Base-by-base conservation (phyloP, 2,888 invertebrate genomes). In the Toxonevra muliebris region DNA sequence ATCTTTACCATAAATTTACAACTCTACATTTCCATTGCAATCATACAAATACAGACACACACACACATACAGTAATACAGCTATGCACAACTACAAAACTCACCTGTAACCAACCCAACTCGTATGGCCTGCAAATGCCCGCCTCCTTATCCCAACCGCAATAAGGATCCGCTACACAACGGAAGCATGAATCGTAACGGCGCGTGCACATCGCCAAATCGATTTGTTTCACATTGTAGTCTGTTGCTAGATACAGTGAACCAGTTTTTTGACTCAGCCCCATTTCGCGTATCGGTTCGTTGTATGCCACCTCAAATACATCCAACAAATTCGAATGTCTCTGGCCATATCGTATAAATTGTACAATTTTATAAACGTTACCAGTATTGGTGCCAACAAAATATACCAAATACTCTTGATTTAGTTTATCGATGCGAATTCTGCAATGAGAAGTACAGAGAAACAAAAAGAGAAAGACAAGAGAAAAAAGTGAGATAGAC, bases 111-210 rank as follows among this genome's bases (percentile, higher is more conserved):
- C 87, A 92, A 90, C 95, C 95, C 72, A 94, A 91, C 77, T 91
- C 90, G 83, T 95, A 96, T 17, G 95, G 94, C 76, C 94, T 91
- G 86, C 96, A 96, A 63, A 92, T 91, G 71, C 92, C 92, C 19
- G 91, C 90, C 74, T 96, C 95, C 76, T 94, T 91, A 83, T 97
- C 97, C 97, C 97, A 97, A 48, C 97, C 97, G 82, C 97, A 97
- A 85, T 97, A 97, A 0, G 97, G 97, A 87, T 97, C 97, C 78
- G 94, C 91, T 12, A 96, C 94, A 86, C 97, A 97, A 63, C 95
- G 88, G 76, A 95, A 89, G 82, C 97, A 97, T 79, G 94, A 95
- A 86, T 95, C 94, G 86, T 97, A 96, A 75, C 96, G 90, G 57
- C 93, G 89, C 68, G 93, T 92, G 83, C 97, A 97, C 89, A 96